Evolutionary conservation across 1,140 invertebrate genomes (phyloP).

Genomic region (Macrocentrus cingulum): DNA sequence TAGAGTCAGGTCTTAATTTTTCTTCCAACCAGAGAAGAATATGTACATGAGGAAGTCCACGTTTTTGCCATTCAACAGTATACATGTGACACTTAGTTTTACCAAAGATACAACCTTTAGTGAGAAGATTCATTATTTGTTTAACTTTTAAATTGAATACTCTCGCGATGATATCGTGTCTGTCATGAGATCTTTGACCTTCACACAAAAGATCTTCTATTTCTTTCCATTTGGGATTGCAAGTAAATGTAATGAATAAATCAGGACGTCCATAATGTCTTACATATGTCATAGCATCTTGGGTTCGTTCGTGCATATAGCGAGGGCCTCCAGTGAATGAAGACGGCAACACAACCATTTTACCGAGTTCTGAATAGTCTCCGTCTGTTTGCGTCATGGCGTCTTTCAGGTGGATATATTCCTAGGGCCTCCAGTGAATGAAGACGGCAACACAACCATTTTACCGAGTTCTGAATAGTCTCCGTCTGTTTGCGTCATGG

Average conservation of each 20-base stretch:
- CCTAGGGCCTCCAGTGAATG: neutral
- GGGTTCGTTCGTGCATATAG: slow-evolving; percentile 26
- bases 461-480: slow-evolving; percentile 1
- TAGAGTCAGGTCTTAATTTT: slow-evolving; percentile 2
- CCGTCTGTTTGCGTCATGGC: slow-evolving; percentile 38
- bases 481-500: slow-evolving; percentile 38
- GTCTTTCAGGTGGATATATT: neutral
- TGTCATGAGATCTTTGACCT: slow-evolving; percentile 22
- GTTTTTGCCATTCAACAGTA: slow-evolving; percentile 2
- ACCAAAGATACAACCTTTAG: slow-evolving; percentile 14
- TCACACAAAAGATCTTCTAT: slow-evolving; percentile 13
- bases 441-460: neutral
- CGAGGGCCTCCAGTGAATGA: neutral
- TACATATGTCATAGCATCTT: slow-evolving; percentile 32
- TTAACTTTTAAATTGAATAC: slow-evolving; percentile 18
- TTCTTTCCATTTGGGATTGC: slow-evolving; percentile 54
- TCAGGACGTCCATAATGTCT: slow-evolving; percentile 25
- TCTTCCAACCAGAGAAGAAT: neutral
- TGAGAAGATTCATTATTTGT: slow-evolving; percentile 10
- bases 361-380: neutral
- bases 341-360: neutral
- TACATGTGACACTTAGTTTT: slow-evolving; percentile 9
- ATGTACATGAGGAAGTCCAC: neutral
- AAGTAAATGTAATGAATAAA: slow-evolving; percentile 40
- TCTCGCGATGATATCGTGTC: slow-evolving; percentile 27